A percentile compares a stretch with the other conserved stretches of the same genome.
Conservation (phyloP, 1,140 invertebrate genomes). For the Schlechtendalia chinensis region DNA sequence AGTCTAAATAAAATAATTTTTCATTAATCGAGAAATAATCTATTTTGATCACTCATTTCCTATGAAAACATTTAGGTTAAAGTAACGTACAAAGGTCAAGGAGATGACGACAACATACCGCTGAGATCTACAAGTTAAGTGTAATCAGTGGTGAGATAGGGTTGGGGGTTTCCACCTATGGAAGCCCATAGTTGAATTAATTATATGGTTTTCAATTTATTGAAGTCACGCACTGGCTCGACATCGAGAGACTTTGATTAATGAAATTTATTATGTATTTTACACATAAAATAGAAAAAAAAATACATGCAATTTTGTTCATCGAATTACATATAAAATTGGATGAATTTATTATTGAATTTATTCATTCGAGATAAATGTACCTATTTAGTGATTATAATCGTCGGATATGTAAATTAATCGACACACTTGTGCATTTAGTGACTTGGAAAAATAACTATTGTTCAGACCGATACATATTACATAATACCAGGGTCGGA, state of each 20-base stretch:
- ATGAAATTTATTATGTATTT: neutral
- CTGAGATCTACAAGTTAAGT: too few species aligned
- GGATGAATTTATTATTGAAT: neutral
- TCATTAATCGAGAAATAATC: neutral
- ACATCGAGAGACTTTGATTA: neutral
- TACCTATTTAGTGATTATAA: too few species aligned
- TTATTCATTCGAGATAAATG: neutral
- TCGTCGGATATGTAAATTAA: too few species aligned
- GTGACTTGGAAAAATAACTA: too few species aligned
- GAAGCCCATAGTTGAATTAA: neutral
- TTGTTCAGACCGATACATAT: too few species aligned
- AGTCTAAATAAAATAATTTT: neutral
- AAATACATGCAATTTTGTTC: too few species aligned
- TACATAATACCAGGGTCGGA: too few species aligned
- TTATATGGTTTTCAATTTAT: neutral
- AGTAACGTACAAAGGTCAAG: neutral
- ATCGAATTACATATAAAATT: neutral
- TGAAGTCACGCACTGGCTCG: neutral
- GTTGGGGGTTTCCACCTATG: neutral
- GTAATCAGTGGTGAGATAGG: too few species aligned
- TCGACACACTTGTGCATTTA: too few species aligned
- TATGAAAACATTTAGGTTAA: slow-evolving; percentile 7
- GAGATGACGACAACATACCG: neutral
- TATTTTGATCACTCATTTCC: neutral
- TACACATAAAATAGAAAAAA: neutral